These are phyloP conservation scores for Saccostrea cuccullata DNA, from an alignment of 1,140 invertebrate species.

Conservation along the genomic window DNA sequence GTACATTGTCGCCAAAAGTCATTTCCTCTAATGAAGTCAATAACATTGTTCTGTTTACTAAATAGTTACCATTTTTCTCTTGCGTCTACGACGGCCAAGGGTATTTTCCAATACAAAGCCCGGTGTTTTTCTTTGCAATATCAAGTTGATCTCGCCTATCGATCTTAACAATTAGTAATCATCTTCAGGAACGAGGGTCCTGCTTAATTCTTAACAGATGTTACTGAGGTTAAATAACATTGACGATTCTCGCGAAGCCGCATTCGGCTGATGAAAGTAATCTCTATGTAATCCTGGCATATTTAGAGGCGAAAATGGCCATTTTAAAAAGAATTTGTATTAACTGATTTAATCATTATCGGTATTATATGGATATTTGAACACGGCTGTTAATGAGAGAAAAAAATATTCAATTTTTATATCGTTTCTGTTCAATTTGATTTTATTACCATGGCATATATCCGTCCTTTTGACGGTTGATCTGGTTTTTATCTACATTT, in stretches of 20 bases:
- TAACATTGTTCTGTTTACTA: background rate
- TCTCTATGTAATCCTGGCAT: background rate
- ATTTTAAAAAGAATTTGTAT: background rate
- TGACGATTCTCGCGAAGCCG: background rate
- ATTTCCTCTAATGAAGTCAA: background rate
- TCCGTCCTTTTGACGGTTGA: background rate
- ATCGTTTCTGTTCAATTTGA: background rate
- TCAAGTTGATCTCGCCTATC: constrained; percentile 29
- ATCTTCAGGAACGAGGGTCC: background rate
- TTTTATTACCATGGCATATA: background rate
- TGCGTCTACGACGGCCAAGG: background rate
- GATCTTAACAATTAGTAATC: constrained; percentile 27
- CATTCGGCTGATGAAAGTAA: background rate
- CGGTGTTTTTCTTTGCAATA: constrained; percentile 9
- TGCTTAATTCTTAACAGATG: constrained; percentile 30
- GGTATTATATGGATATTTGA: background rate
- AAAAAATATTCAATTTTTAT: background rate
- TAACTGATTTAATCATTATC: background rate
- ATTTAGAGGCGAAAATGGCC: background rate
- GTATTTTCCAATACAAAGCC: background rate
- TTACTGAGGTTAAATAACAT: constrained; percentile 23
- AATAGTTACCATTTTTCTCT: background rate
- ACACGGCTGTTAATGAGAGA: background rate
- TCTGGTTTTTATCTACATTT: background rate
- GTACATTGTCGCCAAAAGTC: constrained; percentile 9